phyloP scores from a whole-genome alignment of 2,113 vertebrate species.

The Apodemus sylvaticus region DNA sequence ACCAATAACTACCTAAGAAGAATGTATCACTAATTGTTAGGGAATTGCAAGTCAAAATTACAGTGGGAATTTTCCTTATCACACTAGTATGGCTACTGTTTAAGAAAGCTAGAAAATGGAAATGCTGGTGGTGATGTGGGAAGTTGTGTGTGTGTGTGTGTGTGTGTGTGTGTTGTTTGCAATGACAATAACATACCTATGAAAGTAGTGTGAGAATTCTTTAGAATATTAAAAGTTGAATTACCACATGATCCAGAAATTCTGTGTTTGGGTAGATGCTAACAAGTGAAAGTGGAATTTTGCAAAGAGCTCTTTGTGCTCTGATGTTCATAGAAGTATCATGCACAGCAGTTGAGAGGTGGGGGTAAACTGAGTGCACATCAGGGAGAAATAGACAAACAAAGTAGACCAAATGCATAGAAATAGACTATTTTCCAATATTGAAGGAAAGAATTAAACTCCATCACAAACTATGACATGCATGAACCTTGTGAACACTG shows the following conservation, averaged over 20 bases:
- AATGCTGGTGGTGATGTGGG: not conserved
- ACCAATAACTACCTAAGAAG: not conserved
- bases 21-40: not conserved
- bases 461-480: not conserved
- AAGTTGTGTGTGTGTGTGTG: not conserved
- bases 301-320: not conserved
- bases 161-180: not conserved
- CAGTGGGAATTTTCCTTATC: not conserved
- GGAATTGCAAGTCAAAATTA: not conserved
- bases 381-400: not conserved
- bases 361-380: too few relatives aligned
- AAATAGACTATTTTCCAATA: not conserved
- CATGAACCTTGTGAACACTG: not conserved
- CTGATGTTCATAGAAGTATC: not conserved
- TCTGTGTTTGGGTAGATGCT: not conserved
- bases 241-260: not conserved
- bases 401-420: fast-evolving
- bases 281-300: not conserved
- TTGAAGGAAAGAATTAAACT: not conserved
- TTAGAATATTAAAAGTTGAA: not conserved
- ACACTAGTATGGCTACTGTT: not conserved
- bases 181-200: not conserved
- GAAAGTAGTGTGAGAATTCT: not conserved
- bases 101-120: not conserved
- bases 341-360: not conserved